Conservation (phyloP, 37 sponge, comb jelly and placozoan species). For the Halisarca cf. caerulea region DNA sequence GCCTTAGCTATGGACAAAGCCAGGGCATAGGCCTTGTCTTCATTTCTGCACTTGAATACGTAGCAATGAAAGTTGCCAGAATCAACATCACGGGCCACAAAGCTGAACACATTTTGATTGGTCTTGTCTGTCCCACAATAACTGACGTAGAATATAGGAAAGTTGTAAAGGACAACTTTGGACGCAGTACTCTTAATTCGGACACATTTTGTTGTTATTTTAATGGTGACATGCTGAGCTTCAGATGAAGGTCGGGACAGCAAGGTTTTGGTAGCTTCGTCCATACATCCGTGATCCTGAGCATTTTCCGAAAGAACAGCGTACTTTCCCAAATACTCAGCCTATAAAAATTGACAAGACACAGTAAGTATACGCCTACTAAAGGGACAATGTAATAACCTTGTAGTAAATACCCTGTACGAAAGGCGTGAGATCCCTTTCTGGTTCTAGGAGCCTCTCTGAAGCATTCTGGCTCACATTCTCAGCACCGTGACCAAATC, state of each 20-base stretch:
- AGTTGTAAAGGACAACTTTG: conserved; percentile 56
- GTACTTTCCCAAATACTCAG: conserved; percentile 33
- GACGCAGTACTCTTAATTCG: conserved; percentile 51
- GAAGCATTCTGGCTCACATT: background rate
- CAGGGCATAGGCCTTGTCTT: conserved; percentile 74
- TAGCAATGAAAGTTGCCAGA: conserved; percentile 57
- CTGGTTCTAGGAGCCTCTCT: conserved; percentile 33
- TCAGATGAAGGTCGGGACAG: conserved; percentile 1
- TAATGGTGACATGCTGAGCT: conserved; percentile 22
- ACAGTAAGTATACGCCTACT: background rate
- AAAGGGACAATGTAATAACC: conserved; percentile 20
- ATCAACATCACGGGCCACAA: conserved; percentile 15
- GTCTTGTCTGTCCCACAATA: conserved; percentile 83
- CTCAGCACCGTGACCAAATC: conserved; percentile 45
- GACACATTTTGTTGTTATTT: conserved; percentile 69
- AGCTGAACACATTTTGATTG: conserved; percentile 27
- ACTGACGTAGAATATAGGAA: conserved; percentile 75
- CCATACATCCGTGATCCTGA: conserved; percentile 75
- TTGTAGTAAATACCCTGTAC: conserved; percentile 80
- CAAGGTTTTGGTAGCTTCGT: conserved; percentile 41
- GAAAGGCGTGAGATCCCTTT: conserved; percentile 79
- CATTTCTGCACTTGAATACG: conserved; percentile 68
- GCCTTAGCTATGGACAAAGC: conserved; percentile 80
- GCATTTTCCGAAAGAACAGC: conserved; percentile 31
- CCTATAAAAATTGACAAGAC: background rate